Base-by-base conservation (phyloP, 1,140 invertebrate species). In the Cyclina sinensis region DNA sequence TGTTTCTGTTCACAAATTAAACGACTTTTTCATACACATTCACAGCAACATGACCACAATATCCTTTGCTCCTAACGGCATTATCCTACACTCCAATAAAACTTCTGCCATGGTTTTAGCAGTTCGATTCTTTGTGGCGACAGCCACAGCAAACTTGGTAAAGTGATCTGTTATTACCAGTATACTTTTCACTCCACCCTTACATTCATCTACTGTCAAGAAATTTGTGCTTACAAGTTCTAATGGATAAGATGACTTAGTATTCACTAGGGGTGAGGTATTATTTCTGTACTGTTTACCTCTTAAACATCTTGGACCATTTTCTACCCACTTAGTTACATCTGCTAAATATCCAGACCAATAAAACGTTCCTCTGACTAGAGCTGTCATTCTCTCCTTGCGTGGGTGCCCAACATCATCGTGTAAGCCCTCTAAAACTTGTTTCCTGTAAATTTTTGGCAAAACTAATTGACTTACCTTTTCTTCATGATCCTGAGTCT, bases 111-210 rank as follows among this genome's bases (percentile, higher is more conserved):
- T n/a, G n/a, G n/a, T n/a, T n/a, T n/a, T n/a, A n/a, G n/a, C n/a
- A n/a, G n/a, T n/a, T n/a, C n/a, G n/a, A n/a, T n/a, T n/a, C n/a
- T n/a, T n/a, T n/a, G n/a, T n/a, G n/a, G n/a, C n/a, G n/a, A n/a
- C n/a, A n/a, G n/a, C n/a, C n/a, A n/a, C n/a, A n/a, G n/a, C n/a
- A n/a, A n/a, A n/a, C n/a, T n/a, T n/a, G n/a, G n/a, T n/a, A n/a
- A n/a, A n/a, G n/a, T n/a, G n/a, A n/a, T n/a, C n/a, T n/a, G 83
- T 90, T 12, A 90, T 86, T 21, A 90, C 83, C 11, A 90, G 62
- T 37, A 86, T 35, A 32, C 46, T 46, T 68, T 16, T 35, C 7
- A 65, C n/a, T 3, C 48, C 37, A 54, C 74, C 51, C 70, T 46
- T 54, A n/a, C n/a, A n/a, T n/a, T n/a, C n/a, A n/a, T n/a, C n/a